Evolutionary conservation across 2,797 vertebrate genomes (phyloP), one percentile per base, ranked within the genome.

Genomic region (Scolopax rusticola): DNA sequence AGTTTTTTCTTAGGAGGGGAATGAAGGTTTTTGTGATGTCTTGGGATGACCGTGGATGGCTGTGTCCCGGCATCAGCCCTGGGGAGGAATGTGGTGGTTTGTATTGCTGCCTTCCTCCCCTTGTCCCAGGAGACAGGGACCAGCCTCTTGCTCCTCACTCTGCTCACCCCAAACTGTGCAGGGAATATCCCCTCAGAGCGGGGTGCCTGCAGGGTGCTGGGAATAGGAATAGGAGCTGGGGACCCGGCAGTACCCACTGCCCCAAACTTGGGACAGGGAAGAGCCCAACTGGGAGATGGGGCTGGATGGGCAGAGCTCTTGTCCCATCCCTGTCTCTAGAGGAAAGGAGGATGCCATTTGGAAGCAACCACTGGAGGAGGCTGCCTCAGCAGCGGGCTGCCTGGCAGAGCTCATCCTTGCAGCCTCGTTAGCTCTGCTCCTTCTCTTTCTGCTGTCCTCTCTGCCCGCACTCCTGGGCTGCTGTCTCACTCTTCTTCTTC

Each of bases 401-500:
- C 51, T 41, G 33, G 56, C 33, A 74, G 63, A 80, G 43, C 53
- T 88, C 9, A 2, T 71, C 45, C 25, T 45, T 81, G 53, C 43
- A 60, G 43, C 70, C 67, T 74, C 2, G 1, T 45, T 75, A 83
- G 54, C 16, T 69, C 81, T 74, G 47, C 30, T 94, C 47, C 68
- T 85, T 90, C 41, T 83, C 54, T 90, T 18, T 94, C 74, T 87
- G 28, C 51, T 94, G 40, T 87, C 51, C 56, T 81, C 54, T 65
- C 75, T 85, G 65, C 54, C 79, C 0, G 2, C 15, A 40, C 20
- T 92, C 41, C 32, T 6, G 41, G 78, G 53, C 65, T 89, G 25
- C 60, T 76, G 15, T 71, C 73, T 83, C 47, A 19, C 48, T 84
- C 45, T 41, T 80, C 28, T 53, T 69, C 82, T 74, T 91, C 69